phyloP scores from a whole-genome alignment of 2,797 vertebrate species.

The Acropternis orthonyx region DNA sequence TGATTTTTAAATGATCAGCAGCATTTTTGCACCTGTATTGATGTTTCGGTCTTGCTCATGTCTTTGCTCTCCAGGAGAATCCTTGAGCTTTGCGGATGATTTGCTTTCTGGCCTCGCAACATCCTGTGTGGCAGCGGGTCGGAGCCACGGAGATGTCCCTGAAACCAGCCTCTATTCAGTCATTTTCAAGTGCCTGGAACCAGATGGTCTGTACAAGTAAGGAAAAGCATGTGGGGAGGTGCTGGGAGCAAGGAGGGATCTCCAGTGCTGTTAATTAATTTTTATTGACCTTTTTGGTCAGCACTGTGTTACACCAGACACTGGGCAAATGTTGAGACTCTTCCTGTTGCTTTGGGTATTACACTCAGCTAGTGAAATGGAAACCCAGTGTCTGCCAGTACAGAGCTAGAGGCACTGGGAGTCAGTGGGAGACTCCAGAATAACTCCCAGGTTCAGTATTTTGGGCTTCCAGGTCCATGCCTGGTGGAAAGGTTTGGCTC shows the following conservation, averaged over 20 bases:
- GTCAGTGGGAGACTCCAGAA: not conserved
- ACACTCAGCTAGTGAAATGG: not conserved
- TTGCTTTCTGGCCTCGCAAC: constrained; percentile 94
- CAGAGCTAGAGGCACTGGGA: not conserved
- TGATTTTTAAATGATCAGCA: not conserved
- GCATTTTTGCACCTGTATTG: not conserved
- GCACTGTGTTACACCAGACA: accelerated
- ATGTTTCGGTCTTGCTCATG: not conserved
- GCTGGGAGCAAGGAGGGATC: not conserved
- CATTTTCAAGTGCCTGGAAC: constrained; percentile 98
- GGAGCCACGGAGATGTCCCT: constrained; percentile 84
- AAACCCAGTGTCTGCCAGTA: not conserved
- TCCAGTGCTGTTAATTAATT: not conserved
- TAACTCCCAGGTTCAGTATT: not conserved
- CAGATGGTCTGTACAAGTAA: constrained; percentile 99
- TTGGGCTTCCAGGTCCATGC: not conserved
- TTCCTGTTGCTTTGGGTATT: not conserved
- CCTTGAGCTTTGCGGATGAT: constrained; percentile 94
- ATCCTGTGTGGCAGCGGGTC: constrained; percentile 91
- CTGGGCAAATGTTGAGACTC: not conserved
- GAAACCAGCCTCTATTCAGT: constrained; percentile 90
- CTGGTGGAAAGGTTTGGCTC: not conserved
- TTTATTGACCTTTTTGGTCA: not conserved
- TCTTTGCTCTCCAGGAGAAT: constrained; percentile 84
- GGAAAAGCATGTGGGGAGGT: constrained; percentile 31